These are phyloP conservation scores for Maniola hyperantus DNA, from an alignment of 2,888 invertebrate species.

Conservation along the genomic window DNA sequence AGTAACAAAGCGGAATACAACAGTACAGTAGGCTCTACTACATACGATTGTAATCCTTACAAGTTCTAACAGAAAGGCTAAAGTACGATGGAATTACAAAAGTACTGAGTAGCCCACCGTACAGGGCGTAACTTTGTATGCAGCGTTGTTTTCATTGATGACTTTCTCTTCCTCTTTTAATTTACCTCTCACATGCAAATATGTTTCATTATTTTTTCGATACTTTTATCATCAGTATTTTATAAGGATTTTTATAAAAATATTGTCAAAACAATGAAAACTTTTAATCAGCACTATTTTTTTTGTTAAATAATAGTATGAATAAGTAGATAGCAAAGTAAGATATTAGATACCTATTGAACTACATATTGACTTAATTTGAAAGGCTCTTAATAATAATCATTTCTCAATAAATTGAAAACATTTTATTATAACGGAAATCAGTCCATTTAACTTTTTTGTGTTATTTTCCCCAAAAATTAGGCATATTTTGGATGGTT, in stretches of 20 bases:
- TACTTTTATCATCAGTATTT: slow-evolving; percentile 1
- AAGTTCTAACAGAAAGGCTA: slow-evolving; percentile 21
- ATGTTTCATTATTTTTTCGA: slow-evolving; percentile 36
- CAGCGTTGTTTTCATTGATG: slow-evolving; percentile 45
- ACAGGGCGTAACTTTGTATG: slow-evolving; percentile 40
- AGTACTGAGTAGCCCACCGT: slow-evolving; percentile 28
- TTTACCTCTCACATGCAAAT: slow-evolving; percentile 39
- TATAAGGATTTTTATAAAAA: neutral
- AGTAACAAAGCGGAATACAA: slow-evolving; percentile 60
- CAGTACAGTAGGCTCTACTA: slow-evolving; percentile 41
- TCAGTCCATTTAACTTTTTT: too few species aligned
- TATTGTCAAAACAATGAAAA: neutral
- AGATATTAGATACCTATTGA: too few species aligned
- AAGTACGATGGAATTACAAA: slow-evolving; percentile 24
- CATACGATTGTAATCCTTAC: slow-evolving; percentile 32
- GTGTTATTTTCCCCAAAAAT: neutral
- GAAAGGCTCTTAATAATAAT: too few species aligned
- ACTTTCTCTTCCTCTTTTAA: slow-evolving; percentile 42
- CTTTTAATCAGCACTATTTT: neutral
- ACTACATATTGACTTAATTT: too few species aligned
- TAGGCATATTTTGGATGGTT: neutral
- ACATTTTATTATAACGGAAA: too few species aligned
- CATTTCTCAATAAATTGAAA: too few species aligned
- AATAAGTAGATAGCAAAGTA: neutral
- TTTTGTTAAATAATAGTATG: neutral